phyloP scores from a whole-genome alignment of 1,140 invertebrate species.

The Physella acuta region DNA sequence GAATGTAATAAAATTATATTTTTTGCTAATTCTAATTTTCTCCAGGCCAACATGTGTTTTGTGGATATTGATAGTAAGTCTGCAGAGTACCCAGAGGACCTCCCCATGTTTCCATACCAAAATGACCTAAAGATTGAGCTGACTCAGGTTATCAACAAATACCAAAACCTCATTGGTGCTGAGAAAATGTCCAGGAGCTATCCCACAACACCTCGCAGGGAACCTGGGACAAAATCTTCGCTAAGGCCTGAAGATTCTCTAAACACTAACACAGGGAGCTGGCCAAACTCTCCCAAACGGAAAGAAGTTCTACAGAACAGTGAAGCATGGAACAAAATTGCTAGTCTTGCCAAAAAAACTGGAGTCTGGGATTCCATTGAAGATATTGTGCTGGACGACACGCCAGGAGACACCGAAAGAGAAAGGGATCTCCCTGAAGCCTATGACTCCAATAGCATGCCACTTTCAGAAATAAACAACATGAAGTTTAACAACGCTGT shows the following conservation, averaged over 20 bases:
- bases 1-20: too few species aligned
- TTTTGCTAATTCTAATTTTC: conserved; percentile 12
- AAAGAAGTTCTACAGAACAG: conserved; percentile 62
- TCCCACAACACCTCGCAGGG: conserved; percentile 31
- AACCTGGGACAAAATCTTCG: conserved; percentile 20
- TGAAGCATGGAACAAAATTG: conserved; percentile 76
- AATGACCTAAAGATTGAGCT: conserved; percentile 85
- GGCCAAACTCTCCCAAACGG: conserved; percentile 44
- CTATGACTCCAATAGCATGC: conserved; percentile 59
- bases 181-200: conserved; percentile 31
- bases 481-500: conserved; percentile 88
- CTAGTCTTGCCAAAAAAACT: conserved; percentile 76
- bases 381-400: conserved; percentile 46
- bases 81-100: conserved; percentile 92
- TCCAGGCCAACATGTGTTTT: conserved; percentile 73
- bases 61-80: conserved; percentile 92
- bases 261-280: conserved; percentile 34
- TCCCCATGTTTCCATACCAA: conserved; percentile 88
- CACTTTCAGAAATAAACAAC: conserved; percentile 46
- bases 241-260: not conserved
- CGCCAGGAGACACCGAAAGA: conserved; percentile 62
- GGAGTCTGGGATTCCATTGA: conserved; percentile 61
- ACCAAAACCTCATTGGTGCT: conserved; percentile 49
- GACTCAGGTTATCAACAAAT: conserved; percentile 76
- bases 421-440: conserved; percentile 27